Conservation (phyloP, 2,797 vertebrate genomes). For the Gobionotothen gibberifrons region DNA sequence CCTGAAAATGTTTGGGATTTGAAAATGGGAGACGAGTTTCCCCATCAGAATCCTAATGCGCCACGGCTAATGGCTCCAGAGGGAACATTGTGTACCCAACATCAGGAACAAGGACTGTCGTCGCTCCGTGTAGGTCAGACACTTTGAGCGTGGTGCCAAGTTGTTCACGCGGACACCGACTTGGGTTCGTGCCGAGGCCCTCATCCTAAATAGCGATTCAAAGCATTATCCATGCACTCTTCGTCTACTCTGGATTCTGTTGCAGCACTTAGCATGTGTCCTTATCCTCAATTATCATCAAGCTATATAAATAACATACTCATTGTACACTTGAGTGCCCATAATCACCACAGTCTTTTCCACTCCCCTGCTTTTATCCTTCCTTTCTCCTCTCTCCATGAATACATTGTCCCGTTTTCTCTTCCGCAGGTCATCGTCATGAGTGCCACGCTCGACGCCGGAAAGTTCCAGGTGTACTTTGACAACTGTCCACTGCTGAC, state of each 20-base stretch:
- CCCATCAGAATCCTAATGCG: constrained; percentile 81
- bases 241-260: constrained; percentile 40
- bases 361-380: constrained; percentile 19
- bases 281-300: constrained; percentile 46
- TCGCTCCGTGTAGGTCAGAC: constrained; percentile 67
- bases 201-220: constrained; percentile 33
- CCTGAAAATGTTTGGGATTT: constrained; percentile 81
- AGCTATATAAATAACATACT: constrained; percentile 37
- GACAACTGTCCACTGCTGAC: constrained; percentile 95
- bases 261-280: constrained; percentile 38
- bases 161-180: constrained; percentile 46
- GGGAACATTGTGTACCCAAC: constrained; percentile 72
- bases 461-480: constrained; percentile 98
- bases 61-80: constrained; percentile 71
- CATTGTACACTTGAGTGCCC: constrained; percentile 32
- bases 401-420: no score
- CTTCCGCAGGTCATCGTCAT: constrained; percentile 92
- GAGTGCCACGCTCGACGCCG: constrained; percentile 96
- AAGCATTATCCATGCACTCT: constrained; percentile 18
- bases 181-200: constrained; percentile 39
- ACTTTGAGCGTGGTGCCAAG: constrained; percentile 50
- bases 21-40: constrained; percentile 75
- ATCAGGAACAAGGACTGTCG: constrained; percentile 60
- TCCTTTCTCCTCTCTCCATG: neutral
- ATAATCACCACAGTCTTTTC: constrained; percentile 27